Evolutionary conservation across 2,888 invertebrate species (phyloP).

Genomic region (Tyria jacobaeae): DNA sequence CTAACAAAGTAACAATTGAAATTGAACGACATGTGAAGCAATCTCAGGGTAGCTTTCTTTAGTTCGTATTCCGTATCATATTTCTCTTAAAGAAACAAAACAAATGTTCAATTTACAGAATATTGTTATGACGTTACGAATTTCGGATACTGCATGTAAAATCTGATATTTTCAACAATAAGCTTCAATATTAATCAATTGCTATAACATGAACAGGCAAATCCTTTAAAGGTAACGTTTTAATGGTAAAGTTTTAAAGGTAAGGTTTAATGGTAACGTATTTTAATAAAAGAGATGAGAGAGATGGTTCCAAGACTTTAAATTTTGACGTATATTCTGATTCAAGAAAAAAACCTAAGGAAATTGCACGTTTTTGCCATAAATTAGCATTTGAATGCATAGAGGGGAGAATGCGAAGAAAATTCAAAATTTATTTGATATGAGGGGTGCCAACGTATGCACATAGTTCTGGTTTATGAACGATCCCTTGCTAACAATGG

Average conservation of each 20-base stretch:
- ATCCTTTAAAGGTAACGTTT: neutral
- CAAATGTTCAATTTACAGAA: too few relatives aligned
- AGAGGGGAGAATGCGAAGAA: constrained; percentile 8
- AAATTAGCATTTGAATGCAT: constrained; percentile 16
- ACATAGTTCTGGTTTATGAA: constrained; percentile 14
- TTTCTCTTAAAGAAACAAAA: too few relatives aligned
- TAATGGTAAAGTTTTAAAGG: too few relatives aligned
- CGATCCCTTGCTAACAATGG: constrained; percentile 35
- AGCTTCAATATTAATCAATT: too few relatives aligned
- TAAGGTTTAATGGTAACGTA: neutral
- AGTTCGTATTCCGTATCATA: neutral
- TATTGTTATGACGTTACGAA: too few relatives aligned
- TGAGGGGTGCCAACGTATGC: constrained; percentile 13
- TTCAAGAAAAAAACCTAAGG: too few relatives aligned
- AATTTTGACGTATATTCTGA: neutral
- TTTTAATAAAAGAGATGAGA: neutral
- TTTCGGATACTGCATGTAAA: too few relatives aligned
- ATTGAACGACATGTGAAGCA: neutral
- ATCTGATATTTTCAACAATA: too few relatives aligned
- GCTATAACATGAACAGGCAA: neutral
- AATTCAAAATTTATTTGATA: constrained; percentile 25
- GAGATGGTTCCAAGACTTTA: neutral
- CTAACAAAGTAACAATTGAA: constrained; percentile 4
- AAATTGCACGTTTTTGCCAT: constrained; percentile 9
- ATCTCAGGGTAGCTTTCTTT: neutral